These are phyloP conservation scores for Chaenocephalus aceratus DNA, from an alignment of 2,113 vertebrate genomes.

Conservation along the genomic window DNA sequence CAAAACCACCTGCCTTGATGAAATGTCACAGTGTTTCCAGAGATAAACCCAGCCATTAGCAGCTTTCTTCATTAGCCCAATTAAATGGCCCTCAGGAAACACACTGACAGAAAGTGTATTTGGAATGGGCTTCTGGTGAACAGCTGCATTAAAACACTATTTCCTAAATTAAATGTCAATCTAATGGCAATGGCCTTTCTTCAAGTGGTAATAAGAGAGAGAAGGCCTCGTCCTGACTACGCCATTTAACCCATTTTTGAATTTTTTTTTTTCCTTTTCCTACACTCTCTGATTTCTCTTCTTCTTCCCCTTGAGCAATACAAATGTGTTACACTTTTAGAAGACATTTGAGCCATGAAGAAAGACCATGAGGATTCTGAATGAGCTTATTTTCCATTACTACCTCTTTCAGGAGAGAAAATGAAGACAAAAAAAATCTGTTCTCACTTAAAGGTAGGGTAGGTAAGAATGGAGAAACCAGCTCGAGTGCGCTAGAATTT, in stretches of 20 bases:
- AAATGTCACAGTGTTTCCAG: slow-evolving; percentile 71
- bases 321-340: slow-evolving; percentile 28
- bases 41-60: slow-evolving; percentile 79
- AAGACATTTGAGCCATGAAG: slow-evolving; percentile 44
- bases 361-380: slow-evolving; percentile 7
- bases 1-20: slow-evolving; percentile 71
- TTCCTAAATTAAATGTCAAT: slow-evolving; percentile 85
- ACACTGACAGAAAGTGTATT: slow-evolving; percentile 71
- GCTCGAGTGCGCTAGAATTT: too few species aligned
- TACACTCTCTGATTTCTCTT: slow-evolving; percentile 37
- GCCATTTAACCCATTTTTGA: slow-evolving; percentile 57
- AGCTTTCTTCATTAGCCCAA: slow-evolving; percentile 84
- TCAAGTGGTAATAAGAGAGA: slow-evolving; percentile 79
- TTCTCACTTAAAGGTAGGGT: neutral
- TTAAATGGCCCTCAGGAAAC: slow-evolving; percentile 81
- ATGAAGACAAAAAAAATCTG: slow-evolving; percentile 5
- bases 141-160: slow-evolving; percentile 83
- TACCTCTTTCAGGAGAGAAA: slow-evolving; percentile 13
- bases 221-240: slow-evolving; percentile 52
- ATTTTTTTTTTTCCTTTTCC: slow-evolving; percentile 39
- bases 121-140: slow-evolving; percentile 75
- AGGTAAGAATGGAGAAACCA: too few species aligned
- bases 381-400: slow-evolving; percentile 23
- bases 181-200: slow-evolving; percentile 83
- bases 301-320: slow-evolving; percentile 31